phyloP scores from a whole-genome alignment of 2,797 vertebrate species.

The Okamejei kenojei region DNA sequence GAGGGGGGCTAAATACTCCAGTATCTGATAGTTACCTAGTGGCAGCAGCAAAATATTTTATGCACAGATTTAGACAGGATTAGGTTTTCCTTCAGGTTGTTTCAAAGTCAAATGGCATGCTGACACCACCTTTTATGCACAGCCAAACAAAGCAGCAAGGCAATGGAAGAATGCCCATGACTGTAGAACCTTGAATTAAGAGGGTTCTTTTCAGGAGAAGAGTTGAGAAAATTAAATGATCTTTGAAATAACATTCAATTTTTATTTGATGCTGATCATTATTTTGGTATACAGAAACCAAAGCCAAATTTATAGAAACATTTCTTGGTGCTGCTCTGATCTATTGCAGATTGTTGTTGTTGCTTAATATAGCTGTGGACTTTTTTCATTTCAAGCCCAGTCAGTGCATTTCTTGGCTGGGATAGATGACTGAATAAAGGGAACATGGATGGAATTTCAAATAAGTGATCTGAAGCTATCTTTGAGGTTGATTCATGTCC shows the following conservation, averaged over 20 bases:
- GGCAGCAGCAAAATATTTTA: not conserved
- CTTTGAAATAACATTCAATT: not conserved
- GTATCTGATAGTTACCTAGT: not conserved
- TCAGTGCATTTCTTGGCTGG: not conserved
- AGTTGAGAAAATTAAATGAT: not conserved
- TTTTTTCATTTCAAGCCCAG: not conserved
- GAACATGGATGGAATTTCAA: conserved; percentile 6
- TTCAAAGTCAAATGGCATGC: not conserved
- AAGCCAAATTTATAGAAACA: not conserved
- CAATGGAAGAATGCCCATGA: no score
- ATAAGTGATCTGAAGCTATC: not conserved
- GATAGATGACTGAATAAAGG: not conserved
- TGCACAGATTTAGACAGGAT: not conserved
- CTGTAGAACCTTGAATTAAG: not conserved
- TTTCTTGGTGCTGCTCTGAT: not conserved
- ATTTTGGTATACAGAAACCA: not conserved
- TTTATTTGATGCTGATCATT: not conserved
- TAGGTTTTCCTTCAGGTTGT: not conserved
- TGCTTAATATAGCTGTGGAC: not conserved
- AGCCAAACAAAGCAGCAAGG: not conserved
- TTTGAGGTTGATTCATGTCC: not conserved
- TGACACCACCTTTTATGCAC: not conserved
- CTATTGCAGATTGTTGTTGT: not conserved
- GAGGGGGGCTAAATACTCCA: not conserved
- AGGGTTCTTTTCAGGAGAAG: not conserved